A percentile compares a stretch with the other conserved stretches of the same genome.
Conservation (phyloP, 2,113 vertebrate genomes). For the Camelus bactrianus region DNA sequence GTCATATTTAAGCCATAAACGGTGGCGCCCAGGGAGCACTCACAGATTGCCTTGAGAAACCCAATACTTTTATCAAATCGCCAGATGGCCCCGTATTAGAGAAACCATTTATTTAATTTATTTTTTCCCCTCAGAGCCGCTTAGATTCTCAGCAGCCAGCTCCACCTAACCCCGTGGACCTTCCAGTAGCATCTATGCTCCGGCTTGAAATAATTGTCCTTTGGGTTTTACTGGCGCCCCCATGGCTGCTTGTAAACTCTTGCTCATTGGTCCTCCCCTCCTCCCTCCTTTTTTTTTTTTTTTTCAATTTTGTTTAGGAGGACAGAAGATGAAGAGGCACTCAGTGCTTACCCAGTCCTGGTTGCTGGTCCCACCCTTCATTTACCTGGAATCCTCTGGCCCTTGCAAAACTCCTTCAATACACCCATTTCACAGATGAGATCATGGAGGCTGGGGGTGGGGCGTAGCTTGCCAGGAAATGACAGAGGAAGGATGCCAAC, state of each 20-base stretch:
- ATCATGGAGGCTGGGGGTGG: rapidly evolving
- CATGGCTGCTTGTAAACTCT: neutral
- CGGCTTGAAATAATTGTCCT: slow-evolving; percentile 9
- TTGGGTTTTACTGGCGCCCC: slow-evolving; percentile 52
- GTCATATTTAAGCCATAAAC: slow-evolving; percentile 94
- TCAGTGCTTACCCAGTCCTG: rapidly evolving
- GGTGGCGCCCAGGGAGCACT: slow-evolving; percentile 93
- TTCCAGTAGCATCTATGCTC: slow-evolving; percentile 35
- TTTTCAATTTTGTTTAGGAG: neutral
- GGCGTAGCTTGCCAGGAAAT: neutral
- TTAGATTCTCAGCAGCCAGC: neutral
- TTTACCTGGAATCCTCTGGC: neutral
- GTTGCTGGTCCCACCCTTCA: no score
- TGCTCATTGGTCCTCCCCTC: neutral
- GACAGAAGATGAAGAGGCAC: rapidly evolving
- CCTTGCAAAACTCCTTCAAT: neutral
- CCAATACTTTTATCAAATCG: slow-evolving; percentile 96
- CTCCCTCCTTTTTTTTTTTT: neutral
- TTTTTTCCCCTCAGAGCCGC: slow-evolving; percentile 41
- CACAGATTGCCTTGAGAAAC: slow-evolving; percentile 92
- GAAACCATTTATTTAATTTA: slow-evolving; percentile 82
- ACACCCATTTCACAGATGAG: slow-evolving; percentile 31
- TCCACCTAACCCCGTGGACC: neutral
- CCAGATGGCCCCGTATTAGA: slow-evolving; percentile 91
- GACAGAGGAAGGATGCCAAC: neutral